Percentiles rank a stretch among this genome's conserved stretches.
These are phyloP conservation scores for Epirrita christyi DNA, from an alignment of 2,888 invertebrate species.

Conservation along the genomic window DNA sequence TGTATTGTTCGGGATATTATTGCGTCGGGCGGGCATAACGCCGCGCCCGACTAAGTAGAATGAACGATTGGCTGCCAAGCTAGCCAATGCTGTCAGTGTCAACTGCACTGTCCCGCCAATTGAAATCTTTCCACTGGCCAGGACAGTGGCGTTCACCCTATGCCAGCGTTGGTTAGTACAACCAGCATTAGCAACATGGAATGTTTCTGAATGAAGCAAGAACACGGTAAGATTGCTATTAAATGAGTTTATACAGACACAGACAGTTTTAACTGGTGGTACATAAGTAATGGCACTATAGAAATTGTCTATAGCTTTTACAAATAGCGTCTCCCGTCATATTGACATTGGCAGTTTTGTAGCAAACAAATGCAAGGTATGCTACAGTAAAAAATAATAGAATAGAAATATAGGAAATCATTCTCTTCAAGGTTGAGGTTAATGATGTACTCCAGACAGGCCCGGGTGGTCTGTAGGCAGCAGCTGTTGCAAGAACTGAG, in stretches of 20 bases:
- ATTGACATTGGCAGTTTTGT: no score
- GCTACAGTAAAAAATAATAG: no score
- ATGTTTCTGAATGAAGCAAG: slow-evolving; percentile 68
- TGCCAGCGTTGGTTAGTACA: slow-evolving; percentile 34
- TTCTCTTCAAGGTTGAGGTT: no score
- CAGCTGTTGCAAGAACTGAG: no score
- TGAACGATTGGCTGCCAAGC: not conserved
- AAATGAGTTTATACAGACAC: slow-evolving; percentile 4
- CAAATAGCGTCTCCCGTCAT: no score
- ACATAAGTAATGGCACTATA: no score
- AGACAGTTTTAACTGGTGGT: no score
- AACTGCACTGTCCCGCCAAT: not conserved
- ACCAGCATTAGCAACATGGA: slow-evolving; percentile 68
- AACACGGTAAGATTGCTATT: slow-evolving; percentile 30
- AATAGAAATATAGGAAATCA: no score
- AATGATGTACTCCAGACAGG: no score
- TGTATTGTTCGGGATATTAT: slow-evolving; percentile 79
- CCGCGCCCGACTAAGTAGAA: not conserved
- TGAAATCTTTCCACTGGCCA: not conserved
- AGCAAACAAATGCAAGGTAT: no score
- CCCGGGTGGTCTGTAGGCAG: no score
- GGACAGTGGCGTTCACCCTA: not conserved
- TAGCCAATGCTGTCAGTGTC: not conserved
- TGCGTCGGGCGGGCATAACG: slow-evolving; percentile 42
- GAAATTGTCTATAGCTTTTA: no score